Conservation (phyloP, 2,113 vertebrate genomes). For the Motacilla tschutschensis region DNA sequence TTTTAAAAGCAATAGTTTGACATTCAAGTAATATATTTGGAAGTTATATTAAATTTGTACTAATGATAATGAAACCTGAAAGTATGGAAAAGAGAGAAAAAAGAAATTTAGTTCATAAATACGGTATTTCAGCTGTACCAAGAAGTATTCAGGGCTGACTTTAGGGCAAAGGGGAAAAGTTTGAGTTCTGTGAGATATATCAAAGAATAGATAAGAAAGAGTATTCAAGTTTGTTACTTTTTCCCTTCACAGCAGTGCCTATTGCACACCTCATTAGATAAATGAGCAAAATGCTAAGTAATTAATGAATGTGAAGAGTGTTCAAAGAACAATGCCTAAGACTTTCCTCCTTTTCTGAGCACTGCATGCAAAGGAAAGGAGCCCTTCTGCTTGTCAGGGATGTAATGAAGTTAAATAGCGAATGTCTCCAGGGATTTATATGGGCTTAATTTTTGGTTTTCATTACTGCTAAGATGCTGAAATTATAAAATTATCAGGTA, state of each 20-base stretch:
- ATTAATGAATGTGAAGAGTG: not conserved
- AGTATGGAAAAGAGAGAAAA: not conserved
- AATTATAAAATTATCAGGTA: not conserved
- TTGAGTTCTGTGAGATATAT: not conserved
- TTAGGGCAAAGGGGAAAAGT: not conserved
- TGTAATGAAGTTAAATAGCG: not conserved
- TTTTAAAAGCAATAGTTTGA: not conserved
- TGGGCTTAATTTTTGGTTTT: not conserved
- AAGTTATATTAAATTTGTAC: not conserved
- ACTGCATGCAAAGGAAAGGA: not conserved
- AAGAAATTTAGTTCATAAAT: not conserved
- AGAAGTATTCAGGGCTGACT: not conserved
- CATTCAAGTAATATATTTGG: not conserved
- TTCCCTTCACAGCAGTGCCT: not conserved
- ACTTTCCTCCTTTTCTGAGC: not conserved
- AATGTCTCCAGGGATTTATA: not conserved
- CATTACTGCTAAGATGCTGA: not conserved
- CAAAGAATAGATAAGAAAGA: not conserved
- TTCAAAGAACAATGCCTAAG: not conserved
- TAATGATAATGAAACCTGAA: not conserved
- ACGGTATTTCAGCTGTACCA: not conserved
- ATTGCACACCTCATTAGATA: not conserved
- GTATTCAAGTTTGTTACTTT: not conserved
- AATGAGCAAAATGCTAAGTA: not conserved
- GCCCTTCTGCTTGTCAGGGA: not conserved